A percentile compares a stretch with the other conserved stretches of the same genome.
Evolutionary conservation across 2,113 vertebrate species (phyloP).

Genomic region (Murina feae): DNA sequence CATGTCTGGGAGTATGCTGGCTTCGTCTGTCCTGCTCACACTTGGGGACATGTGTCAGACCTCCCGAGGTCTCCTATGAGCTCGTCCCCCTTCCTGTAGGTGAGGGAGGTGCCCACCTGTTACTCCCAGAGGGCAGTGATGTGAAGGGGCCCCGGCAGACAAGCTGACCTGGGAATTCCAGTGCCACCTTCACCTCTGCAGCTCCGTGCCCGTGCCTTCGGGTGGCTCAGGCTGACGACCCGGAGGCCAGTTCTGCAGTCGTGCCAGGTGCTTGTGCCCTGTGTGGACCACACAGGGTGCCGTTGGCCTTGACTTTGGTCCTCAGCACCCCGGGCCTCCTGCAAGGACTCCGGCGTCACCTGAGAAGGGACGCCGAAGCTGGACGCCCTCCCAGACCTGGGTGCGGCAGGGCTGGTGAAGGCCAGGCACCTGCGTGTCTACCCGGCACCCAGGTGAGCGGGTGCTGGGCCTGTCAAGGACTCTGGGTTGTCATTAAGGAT

Average conservation of each 20-base stretch:
- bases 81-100: neutral
- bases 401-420: accelerated
- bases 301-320: neutral
- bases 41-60: accelerated
- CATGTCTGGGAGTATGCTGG: neutral
- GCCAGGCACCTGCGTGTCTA: neutral
- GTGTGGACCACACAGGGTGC: accelerated
- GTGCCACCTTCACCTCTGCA: too few relatives aligned
- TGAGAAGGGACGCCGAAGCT: neutral
- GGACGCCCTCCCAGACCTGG: neutral
- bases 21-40: neutral
- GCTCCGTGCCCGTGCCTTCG: accelerated
- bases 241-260: accelerated
- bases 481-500: neutral
- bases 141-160: neutral
- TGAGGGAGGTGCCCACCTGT: neutral
- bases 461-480: neutral
- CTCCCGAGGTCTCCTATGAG: neutral
- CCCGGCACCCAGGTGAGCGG: too few relatives aligned
- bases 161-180: neutral
- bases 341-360: accelerated
- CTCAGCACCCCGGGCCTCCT: neutral
- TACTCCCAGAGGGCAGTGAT: accelerated
- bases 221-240: neutral
- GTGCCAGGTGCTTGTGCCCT: accelerated